phyloP scores from a whole-genome alignment of 2,888 invertebrate species.

The Drosophila glabriapex region DNA sequence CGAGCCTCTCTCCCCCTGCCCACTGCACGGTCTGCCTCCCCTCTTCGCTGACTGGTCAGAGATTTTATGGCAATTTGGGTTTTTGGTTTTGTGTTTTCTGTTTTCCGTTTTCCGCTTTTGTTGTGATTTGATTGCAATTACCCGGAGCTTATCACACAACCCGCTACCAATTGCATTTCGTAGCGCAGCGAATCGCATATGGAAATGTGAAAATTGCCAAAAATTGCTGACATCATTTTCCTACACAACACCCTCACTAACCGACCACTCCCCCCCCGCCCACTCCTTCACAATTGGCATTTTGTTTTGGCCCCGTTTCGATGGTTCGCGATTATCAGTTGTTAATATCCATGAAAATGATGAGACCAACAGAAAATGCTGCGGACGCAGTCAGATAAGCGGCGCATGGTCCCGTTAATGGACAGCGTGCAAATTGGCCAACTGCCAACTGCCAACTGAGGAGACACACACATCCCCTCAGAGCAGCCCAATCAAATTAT shows the following conservation, averaged over 20 bases:
- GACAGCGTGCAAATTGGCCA: conserved; percentile 78
- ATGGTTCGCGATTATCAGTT: conserved; percentile 81
- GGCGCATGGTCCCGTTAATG: conserved; percentile 71
- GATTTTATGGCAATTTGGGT: conserved; percentile 42
- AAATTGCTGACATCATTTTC: conserved; percentile 55
- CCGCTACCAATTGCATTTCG: conserved; percentile 45
- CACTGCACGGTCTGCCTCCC: neutral
- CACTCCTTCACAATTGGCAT: conserved; percentile 19
- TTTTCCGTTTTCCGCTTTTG: conserved; percentile 13
- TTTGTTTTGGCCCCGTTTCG: conserved; percentile 53
- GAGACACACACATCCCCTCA: neutral
- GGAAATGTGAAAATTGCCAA: conserved; percentile 64
- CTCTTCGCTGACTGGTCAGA: conserved; percentile 39
- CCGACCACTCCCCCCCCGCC: neutral
- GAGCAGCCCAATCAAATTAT: conserved; percentile 25
- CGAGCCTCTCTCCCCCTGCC: neutral
- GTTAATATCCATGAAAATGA: conserved; percentile 80
- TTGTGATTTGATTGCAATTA: conserved; percentile 52
- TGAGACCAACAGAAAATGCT: conserved; percentile 61
- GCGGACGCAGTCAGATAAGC: conserved; percentile 47
- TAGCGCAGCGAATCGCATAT: conserved; percentile 54
- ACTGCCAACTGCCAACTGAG: conserved; percentile 62
- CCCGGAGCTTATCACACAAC: conserved; percentile 56
- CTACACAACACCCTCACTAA: neutral
- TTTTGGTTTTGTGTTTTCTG: neutral